phyloP scores from a whole-genome alignment of 2,113 vertebrate genomes.

The Ciconia maguari region DNA sequence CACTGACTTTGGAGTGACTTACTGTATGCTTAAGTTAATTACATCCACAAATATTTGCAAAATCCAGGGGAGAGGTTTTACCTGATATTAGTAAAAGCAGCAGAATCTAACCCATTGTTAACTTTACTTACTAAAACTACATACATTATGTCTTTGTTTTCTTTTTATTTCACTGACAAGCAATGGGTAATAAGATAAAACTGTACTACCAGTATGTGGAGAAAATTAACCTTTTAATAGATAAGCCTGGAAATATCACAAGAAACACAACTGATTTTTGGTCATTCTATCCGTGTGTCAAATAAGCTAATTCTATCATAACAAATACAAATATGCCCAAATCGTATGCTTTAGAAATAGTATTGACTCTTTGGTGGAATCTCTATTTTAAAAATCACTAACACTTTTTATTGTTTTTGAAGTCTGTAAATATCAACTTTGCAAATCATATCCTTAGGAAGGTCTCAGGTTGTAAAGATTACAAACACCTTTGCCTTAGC shows the following conservation, averaged over 20 bases:
- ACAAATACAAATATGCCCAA: background rate
- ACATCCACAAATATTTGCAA: constrained; percentile 55
- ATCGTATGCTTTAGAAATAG: background rate
- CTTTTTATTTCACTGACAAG: background rate
- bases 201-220: background rate
- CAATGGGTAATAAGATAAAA: background rate
- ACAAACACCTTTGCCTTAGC: constrained; percentile 18
- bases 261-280: background rate
- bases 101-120: background rate
- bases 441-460: constrained; percentile 11
- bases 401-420: constrained; percentile 12
- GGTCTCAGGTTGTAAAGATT: constrained; percentile 2
- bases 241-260: background rate
- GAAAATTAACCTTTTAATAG: background rate
- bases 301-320: constrained; percentile 5
- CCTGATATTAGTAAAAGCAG: background rate
- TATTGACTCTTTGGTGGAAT: background rate
- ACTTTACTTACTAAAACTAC: background rate
- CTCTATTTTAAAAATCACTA: constrained; percentile 16
- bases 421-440: constrained; percentile 46
- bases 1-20: constrained; percentile 56
- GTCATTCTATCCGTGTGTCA: background rate
- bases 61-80: constrained; percentile 1
- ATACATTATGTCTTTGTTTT: background rate
- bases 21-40: constrained; percentile 54